Conservation (phyloP, 2,888 invertebrate genomes). For the Esperia sulphurella region DNA sequence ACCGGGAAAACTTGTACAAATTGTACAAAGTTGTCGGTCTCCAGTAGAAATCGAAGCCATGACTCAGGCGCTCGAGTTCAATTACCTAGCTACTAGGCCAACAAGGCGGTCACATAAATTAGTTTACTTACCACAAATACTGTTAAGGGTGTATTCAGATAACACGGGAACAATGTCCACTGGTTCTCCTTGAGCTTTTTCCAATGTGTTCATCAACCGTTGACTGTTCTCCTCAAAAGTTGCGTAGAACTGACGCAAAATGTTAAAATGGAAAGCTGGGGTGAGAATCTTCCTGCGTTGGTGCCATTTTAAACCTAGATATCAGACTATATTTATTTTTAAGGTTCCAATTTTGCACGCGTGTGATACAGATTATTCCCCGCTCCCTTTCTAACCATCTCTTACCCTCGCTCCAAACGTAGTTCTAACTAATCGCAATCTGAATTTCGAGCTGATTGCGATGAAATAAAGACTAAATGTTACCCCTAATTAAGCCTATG, state of each 20-base stretch:
- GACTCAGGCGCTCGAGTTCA: no score
- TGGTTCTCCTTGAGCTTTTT: constrained; percentile 18
- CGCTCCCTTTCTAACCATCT: no score
- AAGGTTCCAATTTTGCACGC: background rate
- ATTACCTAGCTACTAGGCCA: no score
- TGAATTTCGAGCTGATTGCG: no score
- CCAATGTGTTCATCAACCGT: constrained; percentile 37
- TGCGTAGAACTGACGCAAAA: constrained; percentile 60
- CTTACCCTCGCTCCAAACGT: no score
- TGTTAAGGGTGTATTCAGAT: constrained; percentile 78
- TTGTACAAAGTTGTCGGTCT: no score
- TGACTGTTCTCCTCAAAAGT: constrained; percentile 62
- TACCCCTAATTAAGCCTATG: no score
- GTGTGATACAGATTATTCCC: no score
- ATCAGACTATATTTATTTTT: background rate
- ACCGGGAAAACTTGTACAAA: no score
- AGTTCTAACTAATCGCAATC: no score
- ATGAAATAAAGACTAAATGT: no score
- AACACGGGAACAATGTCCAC: constrained; percentile 75
- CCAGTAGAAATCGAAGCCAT: no score
- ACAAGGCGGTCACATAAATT: constrained; percentile 34
- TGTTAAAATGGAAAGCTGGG: constrained; percentile 82
- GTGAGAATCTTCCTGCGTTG: constrained; percentile 80
- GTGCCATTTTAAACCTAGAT: constrained; percentile 78
- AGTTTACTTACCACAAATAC: constrained; percentile 81